phyloP scores from a whole-genome alignment of 2,113 vertebrate species.

The Typhlomys cinereus region DNA sequence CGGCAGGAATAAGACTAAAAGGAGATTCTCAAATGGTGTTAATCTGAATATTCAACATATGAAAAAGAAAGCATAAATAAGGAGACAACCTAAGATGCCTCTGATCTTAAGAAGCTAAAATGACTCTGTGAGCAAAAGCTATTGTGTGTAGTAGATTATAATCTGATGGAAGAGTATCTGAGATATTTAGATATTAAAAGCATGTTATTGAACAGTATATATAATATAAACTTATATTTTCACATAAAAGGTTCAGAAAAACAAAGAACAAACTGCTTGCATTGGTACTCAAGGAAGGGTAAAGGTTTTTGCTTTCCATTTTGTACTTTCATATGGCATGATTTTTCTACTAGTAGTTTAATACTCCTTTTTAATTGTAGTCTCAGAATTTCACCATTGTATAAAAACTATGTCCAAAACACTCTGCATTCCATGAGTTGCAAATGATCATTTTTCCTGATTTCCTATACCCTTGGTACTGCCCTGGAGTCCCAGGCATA shows the following conservation, averaged over 20 bases:
- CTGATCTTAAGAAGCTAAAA: constrained; percentile 28
- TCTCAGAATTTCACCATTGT: neutral
- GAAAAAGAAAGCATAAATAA: constrained; percentile 30
- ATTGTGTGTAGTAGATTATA: neutral
- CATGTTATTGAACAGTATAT: neutral
- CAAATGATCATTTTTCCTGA: neutral
- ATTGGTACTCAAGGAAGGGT: neutral
- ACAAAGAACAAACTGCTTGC: neutral
- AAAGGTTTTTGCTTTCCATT: constrained; percentile 30
- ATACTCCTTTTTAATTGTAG: neutral
- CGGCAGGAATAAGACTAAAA: neutral
- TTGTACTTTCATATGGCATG: neutral
- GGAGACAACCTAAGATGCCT: neutral
- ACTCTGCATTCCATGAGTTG: neutral
- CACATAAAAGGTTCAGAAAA: neutral
- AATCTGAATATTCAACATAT: neutral
- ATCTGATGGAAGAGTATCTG: neutral
- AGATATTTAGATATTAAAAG: constrained; percentile 12
- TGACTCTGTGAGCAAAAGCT: no score
- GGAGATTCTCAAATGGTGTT: neutral
- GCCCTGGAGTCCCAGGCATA: neutral
- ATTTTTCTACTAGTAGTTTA: neutral
- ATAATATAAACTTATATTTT: neutral
- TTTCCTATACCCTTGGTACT: neutral
- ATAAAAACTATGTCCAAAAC: neutral